Evolutionary conservation across 2,888 invertebrate species (phyloP).

Genomic region (Eristalinus sepulchralis): DNA sequence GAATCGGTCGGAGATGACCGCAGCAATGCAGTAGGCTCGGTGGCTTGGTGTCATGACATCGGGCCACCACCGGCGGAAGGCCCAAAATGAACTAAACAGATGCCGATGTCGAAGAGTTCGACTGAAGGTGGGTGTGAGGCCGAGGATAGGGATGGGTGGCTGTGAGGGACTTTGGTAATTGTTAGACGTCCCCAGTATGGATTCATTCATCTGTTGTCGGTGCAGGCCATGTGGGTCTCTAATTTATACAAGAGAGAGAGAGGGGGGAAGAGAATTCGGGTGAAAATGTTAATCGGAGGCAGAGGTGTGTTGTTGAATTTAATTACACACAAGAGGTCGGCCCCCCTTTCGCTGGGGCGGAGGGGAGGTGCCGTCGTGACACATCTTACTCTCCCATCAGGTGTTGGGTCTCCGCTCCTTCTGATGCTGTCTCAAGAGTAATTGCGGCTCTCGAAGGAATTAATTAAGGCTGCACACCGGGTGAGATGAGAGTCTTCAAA

Average conservation of each 20-base stretch:
- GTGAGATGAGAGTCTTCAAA: not conserved
- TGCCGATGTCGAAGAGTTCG: constrained; percentile 42
- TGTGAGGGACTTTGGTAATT: constrained; percentile 49
- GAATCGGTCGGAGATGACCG: not conserved
- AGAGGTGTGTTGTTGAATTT: constrained; percentile 51
- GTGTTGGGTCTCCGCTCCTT: not conserved
- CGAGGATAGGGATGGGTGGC: not conserved
- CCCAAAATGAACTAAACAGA: constrained; percentile 43
- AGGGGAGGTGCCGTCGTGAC: not conserved
- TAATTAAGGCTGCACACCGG: constrained; percentile 27
- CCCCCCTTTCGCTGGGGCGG: constrained; percentile 7
- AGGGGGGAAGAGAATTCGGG: no score
- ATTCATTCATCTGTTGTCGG: constrained; percentile 35
- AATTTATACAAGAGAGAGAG: constrained; percentile 24
- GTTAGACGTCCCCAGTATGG: constrained; percentile 52
- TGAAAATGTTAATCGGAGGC: constrained; percentile 40
- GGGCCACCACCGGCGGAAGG: constrained; percentile 9
- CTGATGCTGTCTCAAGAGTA: constrained; percentile 21
- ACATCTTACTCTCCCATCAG: constrained; percentile 9
- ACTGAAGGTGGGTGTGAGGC: constrained; percentile 5
- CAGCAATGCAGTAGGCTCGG: not conserved
- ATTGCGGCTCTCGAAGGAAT: constrained; percentile 36
- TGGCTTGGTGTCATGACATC: constrained; percentile 24
- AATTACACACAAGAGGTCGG: constrained; percentile 43
- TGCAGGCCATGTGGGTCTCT: not conserved